Evolutionary conservation across 1,140 invertebrate genomes (phyloP).

Genomic region (Caenorhabditis briggsae): DNA sequence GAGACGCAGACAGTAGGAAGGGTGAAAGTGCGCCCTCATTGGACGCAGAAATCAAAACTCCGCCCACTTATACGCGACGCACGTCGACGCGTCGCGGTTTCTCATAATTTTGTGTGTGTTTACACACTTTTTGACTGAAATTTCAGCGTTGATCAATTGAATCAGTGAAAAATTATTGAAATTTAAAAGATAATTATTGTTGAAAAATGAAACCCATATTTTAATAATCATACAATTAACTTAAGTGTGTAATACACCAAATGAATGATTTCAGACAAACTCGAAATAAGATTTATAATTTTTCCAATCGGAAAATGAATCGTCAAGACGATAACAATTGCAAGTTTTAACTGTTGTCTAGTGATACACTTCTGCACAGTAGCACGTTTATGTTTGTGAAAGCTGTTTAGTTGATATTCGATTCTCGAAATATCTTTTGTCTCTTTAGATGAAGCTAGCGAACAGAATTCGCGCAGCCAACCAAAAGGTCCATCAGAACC

Average conservation of each 20-base stretch:
- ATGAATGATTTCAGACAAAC: background rate
- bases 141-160: no score
- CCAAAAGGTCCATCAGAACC: background rate
- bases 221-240: no score
- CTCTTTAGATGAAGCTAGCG: slow-evolving; percentile 1
- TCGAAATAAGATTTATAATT: no score
- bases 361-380: background rate
- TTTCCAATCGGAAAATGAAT: background rate
- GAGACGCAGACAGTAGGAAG: background rate
- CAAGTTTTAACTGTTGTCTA: slow-evolving; percentile 21
- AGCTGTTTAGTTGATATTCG: background rate
- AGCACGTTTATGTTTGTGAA: background rate
- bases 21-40: background rate
- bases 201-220: no score
- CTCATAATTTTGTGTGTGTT: background rate
- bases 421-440: no score
- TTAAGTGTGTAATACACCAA: no score
- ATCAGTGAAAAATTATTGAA: no score
- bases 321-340: background rate
- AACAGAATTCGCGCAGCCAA: background rate
- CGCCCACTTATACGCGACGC: slow-evolving; percentile 12
- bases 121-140: no score
- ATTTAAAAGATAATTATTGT: no score
- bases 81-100: slow-evolving; percentile 17
- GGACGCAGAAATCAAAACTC: background rate